Base-by-base conservation (phyloP, 2,113 vertebrate species). In the Megaceryle torquata region DNA sequence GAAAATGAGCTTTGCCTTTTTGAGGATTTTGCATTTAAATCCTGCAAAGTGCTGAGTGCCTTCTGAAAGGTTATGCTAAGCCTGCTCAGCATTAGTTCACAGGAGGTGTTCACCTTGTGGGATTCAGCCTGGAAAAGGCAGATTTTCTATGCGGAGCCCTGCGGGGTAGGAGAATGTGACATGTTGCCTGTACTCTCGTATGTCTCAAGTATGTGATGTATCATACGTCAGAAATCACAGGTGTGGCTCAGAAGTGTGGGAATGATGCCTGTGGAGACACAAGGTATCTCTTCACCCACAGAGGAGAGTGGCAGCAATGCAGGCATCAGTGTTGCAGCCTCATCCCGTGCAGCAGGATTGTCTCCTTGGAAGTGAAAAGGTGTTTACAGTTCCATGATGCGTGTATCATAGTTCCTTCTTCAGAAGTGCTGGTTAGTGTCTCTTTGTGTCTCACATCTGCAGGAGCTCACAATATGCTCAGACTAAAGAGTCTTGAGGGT, bases 1-100 rank as follows among this genome's bases (percentile, higher is more conserved):
- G 93, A 93, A 96, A 97, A 95, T 82, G 82, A 93, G 91, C 88
- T 91, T 93, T 97, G 95, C 93, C 95, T 97, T 96, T 97, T 94
- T 82, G 90, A 96, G 86, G 93, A 89, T 95, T 94, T 83, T 91
- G 84, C 89, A 67, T 88, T 95, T 94, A 93, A 91, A 97, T 96
- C 93, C 95, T 95, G 87, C 61, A 39, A 80, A 95, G 88, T 90
- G 86, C 89, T 60, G 86, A 79, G 77, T 24, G 87, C 91, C 91
- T 97, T 81, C 89, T 84, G 82, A 92, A 76, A 95, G 96, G 92
- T 92, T 91, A 84, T 28, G 63, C 89, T 79, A 28, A 87, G 82
- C 64, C 94, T 82, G 37, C 88, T 87, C 77, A 59, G 63, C 0
- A 20, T 56, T 78, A 44, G 51, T 82, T 95, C 76, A 70, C 0